Base-by-base conservation (phyloP, 2,113 vertebrate species). In the Pampusana beccarii region DNA sequence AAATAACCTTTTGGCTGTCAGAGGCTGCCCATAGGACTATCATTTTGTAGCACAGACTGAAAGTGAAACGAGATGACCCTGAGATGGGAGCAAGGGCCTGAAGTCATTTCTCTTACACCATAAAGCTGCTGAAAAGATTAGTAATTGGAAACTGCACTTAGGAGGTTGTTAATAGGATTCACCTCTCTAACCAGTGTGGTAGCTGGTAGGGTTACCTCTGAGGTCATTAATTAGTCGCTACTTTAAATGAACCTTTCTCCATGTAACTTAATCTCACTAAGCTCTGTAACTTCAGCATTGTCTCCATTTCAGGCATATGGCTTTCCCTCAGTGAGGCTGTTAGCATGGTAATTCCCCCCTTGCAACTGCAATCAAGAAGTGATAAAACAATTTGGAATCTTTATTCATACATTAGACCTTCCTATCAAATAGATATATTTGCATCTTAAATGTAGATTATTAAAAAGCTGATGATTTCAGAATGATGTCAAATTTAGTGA, bases 91-190 rank as follows among this genome's bases (percentile, higher is more conserved):
- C 58, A 51, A 57, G 50, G 44, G 70, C 70, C 90, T 91, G 85
- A 64, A 97, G 93, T 94, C 2, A 94, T 95, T 96, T 96, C 94
- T 95, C 26, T 82, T 74, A 91, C 46, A 92, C 60, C 23, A 62
- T 57, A 93, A 95, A 95, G 87, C 91, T 90, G 92, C 91, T 95
- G 97, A 93, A 95, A 94, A 95, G 91, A 93, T 95, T 86, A 80
- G 92, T 92, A 97, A 97, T 83, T 94, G 83, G 94, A 97, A 95
- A 92, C 83, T 80, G 86, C 87, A 65, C 74, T 95, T 93, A 90
- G 67, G 81, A 91, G 77, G 54, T 53, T 94, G 72, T 95, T 96
- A 97, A 93, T 72, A 88, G 80, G 90, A 91, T 94, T 96, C 92
- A 93, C 92, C 92, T 93, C 73, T 86, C 75, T 86, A 88, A 92